Conservation (phyloP, 2,888 invertebrate species). For the Galerucella nymphaeae region DNA sequence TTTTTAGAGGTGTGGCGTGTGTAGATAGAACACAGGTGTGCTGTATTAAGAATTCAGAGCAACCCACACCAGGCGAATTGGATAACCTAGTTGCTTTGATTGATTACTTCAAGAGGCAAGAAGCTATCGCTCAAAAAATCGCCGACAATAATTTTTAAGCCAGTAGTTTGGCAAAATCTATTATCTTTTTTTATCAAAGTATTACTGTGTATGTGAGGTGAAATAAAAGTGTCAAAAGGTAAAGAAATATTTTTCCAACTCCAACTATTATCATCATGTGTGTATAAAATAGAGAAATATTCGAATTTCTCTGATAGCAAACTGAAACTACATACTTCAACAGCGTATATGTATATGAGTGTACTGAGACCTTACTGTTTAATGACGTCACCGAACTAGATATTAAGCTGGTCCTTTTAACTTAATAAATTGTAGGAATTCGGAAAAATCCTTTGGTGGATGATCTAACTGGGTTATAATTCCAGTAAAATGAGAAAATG, state of each 20-base stretch:
- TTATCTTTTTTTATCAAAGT: neutral
- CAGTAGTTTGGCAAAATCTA: neutral
- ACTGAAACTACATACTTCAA: no score
- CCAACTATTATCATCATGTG: no score
- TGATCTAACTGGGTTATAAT: no score
- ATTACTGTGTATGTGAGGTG: neutral
- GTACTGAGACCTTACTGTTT: no score
- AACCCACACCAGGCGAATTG: neutral
- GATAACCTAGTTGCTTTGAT: neutral
- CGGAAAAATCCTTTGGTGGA: no score
- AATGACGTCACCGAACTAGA: no score
- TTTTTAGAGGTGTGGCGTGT: neutral
- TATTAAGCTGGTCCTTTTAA: no score
- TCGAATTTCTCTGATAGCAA: no score
- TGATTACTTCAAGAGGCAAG: neutral
- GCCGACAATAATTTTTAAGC: neutral
- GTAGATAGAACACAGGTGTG: neutral
- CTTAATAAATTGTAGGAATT: no score
- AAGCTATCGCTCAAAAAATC: neutral
- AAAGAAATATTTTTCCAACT: neutral
- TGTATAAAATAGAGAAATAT: no score
- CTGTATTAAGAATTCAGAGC: neutral
- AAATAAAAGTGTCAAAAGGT: neutral
- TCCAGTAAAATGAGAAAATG: no score
- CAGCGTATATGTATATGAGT: no score